Conservation (phyloP, 2,888 invertebrate genomes). For the Dione vanillae region DNA sequence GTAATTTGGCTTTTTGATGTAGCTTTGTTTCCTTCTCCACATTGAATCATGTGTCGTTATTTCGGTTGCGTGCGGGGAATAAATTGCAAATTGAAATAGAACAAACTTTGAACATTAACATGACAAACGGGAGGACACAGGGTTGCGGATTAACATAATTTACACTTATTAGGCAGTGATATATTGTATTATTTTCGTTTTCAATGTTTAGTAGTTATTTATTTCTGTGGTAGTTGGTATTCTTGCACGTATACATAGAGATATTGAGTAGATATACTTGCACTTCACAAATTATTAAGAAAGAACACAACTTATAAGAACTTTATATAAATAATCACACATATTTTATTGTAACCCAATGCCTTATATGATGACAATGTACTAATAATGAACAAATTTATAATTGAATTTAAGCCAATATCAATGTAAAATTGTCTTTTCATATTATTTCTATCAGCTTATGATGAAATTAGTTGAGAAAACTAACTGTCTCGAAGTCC, state of each 20-base stretch:
- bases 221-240: not conserved
- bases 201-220: slow-evolving; percentile 14
- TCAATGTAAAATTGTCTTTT: not conserved
- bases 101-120: slow-evolving; percentile 47
- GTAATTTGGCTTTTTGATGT: slow-evolving; percentile 14
- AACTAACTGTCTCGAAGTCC: slow-evolving; percentile 39
- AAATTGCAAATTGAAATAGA: slow-evolving; percentile 44
- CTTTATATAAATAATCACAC: too few species aligned
- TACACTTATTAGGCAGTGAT: slow-evolving; percentile 59
- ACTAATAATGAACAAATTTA: too few species aligned
- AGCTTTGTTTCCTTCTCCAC: slow-evolving; percentile 10
- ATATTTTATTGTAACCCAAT: too few species aligned
- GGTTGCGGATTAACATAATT: slow-evolving; percentile 61
- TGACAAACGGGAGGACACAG: slow-evolving; percentile 50
- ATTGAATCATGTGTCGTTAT: slow-evolving; percentile 25
- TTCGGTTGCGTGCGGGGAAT: slow-evolving; percentile 35
- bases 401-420: too few species aligned
- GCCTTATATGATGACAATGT: too few species aligned
- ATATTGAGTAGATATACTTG: too few species aligned
- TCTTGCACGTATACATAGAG: too few species aligned
- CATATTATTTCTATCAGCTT: slow-evolving; percentile 11
- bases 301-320: too few species aligned
- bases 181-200: slow-evolving; percentile 28
- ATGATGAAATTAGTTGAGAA: slow-evolving; percentile 31
- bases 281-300: too few species aligned